A percentile compares a stretch with the other conserved stretches of the same genome.
Conservation (phyloP, 2,113 vertebrate genomes). For the Thunnus thynnus region DNA sequence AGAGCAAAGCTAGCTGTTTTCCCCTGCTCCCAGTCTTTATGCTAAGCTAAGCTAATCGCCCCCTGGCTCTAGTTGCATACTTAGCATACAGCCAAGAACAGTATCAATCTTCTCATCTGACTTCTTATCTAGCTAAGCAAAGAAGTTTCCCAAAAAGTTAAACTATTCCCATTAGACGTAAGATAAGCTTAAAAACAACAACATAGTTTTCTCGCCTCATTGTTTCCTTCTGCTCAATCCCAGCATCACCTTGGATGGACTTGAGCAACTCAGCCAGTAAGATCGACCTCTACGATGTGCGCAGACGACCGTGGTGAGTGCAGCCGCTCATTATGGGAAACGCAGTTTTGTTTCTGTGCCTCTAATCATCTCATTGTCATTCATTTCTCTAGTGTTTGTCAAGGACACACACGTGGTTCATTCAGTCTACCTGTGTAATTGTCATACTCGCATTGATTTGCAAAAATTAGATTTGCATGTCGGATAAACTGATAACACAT, state of each 20-base stretch:
- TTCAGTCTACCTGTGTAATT: background rate
- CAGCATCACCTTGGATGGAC: slow-evolving; percentile 96
- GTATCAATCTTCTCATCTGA: too few relatives aligned
- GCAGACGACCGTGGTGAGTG: slow-evolving; percentile 95
- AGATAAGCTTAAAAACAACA: background rate
- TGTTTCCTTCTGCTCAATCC: slow-evolving; percentile 32
- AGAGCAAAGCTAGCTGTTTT: too few relatives aligned
- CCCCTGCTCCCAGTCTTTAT: too few relatives aligned
- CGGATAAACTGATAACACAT: background rate
- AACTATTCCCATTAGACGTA: too few relatives aligned
- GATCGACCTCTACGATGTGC: slow-evolving; percentile 98
- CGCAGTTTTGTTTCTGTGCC: background rate
- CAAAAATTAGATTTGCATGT: slow-evolving; percentile 22
- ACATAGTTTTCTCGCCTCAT: background rate
- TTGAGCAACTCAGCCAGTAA: slow-evolving; percentile 89
- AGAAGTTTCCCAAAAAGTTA: too few relatives aligned
- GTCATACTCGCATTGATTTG: slow-evolving; percentile 16
- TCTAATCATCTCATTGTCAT: background rate
- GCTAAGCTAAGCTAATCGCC: too few relatives aligned
- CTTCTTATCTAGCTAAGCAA: too few relatives aligned
- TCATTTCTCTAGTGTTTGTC: slow-evolving; percentile 13
- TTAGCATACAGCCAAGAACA: too few relatives aligned
- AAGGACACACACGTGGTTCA: background rate
- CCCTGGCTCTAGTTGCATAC: too few relatives aligned
- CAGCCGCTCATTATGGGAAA: background rate